phyloP scores from a whole-genome alignment of 1,140 invertebrate species.

The Bathynomus jamesi region DNA sequence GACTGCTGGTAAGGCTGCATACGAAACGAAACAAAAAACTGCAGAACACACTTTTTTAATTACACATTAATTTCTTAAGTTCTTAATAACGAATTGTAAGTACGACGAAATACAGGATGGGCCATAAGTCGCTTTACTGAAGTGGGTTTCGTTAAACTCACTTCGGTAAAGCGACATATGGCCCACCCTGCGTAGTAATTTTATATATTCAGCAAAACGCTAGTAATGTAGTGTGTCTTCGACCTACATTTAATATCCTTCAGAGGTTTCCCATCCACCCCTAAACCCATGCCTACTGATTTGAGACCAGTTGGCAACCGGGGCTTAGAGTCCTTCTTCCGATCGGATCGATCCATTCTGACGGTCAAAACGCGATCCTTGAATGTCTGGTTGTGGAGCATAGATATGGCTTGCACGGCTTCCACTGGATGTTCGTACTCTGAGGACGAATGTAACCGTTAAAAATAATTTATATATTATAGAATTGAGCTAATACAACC shows the following conservation, averaged over 20 bases:
- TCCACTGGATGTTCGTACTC: not conserved
- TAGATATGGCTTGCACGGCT: conserved; percentile 5
- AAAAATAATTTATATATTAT: not conserved
- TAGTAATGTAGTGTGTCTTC: too few species aligned
- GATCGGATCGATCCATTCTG: not conserved
- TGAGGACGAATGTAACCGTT: too few species aligned
- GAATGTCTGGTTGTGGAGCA: not conserved
- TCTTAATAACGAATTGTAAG: too few species aligned
- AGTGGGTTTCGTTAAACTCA: too few species aligned
- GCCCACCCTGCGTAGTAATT: too few species aligned
- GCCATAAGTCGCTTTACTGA: too few species aligned
- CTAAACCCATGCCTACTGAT: not conserved
- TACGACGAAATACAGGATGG: too few species aligned
- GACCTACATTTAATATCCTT: not conserved
- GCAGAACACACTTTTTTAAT: too few species aligned
- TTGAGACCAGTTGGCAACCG: not conserved
- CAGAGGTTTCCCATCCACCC: not conserved
- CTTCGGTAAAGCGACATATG: too few species aligned
- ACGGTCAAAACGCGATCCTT: not conserved
- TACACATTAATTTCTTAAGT: too few species aligned
- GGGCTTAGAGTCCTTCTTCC: not conserved
- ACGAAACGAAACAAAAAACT: too few species aligned
- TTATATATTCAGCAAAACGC: too few species aligned
- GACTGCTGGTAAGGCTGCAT: not conserved
- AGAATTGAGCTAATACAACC: not conserved